phyloP scores from a whole-genome alignment of 2,888 invertebrate genomes.

The Plutella xylostella region DNA sequence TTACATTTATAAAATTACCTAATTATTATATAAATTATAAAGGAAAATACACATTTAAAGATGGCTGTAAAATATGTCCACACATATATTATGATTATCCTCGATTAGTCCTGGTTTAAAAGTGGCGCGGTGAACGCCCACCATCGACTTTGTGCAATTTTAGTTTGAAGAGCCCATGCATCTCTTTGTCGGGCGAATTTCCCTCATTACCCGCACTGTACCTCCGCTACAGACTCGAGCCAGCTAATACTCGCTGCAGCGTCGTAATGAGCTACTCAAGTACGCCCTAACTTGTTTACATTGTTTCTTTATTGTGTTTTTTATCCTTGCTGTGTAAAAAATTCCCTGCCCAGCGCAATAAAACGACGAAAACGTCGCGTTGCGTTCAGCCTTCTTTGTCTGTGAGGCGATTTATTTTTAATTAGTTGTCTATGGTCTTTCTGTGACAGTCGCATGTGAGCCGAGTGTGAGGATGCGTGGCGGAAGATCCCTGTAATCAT shows the following conservation, averaged over 20 bases:
- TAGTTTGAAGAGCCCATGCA: no score
- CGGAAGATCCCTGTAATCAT: slow-evolving; percentile 8
- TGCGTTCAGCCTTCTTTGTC: slow-evolving; percentile 29
- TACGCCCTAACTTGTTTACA: slow-evolving; percentile 68
- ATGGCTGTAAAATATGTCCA: no score
- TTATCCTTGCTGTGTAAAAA: slow-evolving; percentile 59
- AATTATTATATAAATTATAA: no score
- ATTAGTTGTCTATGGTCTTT: slow-evolving; percentile 26
- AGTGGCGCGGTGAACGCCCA: no score
- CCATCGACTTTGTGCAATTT: no score
- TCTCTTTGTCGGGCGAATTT: no score
- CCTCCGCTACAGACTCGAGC: slow-evolving; percentile 27
- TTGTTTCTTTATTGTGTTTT: slow-evolving; percentile 70
- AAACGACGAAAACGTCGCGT: slow-evolving; percentile 43
- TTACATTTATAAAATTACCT: no score
- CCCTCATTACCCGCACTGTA: no score
- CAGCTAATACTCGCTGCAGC: slow-evolving; percentile 57
- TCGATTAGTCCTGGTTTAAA: no score
- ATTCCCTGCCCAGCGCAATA: slow-evolving; percentile 43
- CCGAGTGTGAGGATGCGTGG: slow-evolving; percentile 6
- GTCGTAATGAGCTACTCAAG: slow-evolving; percentile 68
- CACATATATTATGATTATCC: no score
- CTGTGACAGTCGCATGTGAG: slow-evolving; percentile 7
- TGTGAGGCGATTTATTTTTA: slow-evolving; percentile 43
- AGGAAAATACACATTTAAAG: no score